Evolutionary conservation across 2,888 invertebrate species (phyloP).

Genomic region (Polydrusus cervinus): DNA sequence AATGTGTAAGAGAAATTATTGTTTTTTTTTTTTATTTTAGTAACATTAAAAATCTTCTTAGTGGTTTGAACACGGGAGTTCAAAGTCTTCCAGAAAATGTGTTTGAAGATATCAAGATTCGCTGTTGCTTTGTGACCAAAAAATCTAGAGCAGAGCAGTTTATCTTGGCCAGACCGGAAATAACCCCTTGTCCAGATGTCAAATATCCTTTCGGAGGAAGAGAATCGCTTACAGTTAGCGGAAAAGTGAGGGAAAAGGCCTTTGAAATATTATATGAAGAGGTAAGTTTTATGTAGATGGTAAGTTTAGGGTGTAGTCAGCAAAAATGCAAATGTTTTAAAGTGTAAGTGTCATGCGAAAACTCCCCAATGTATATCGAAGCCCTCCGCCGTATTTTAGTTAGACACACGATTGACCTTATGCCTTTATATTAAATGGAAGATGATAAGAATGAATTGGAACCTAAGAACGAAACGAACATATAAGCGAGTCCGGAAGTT

Average conservation of each 20-base stretch:
- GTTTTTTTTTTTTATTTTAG: slow-evolving; percentile 56
- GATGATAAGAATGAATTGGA: too few species aligned
- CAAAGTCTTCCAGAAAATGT: slow-evolving; percentile 73
- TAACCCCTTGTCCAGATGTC: slow-evolving; percentile 76
- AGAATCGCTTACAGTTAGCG: slow-evolving; percentile 78
- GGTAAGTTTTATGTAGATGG: slow-evolving; percentile 44
- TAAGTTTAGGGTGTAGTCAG: not conserved
- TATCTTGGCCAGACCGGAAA: slow-evolving; percentile 69
- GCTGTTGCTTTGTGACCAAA: slow-evolving; percentile 91
- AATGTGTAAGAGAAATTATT: not conserved
- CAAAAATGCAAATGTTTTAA: too few species aligned
- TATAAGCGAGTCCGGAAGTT: too few species aligned
- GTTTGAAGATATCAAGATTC: slow-evolving; percentile 87
- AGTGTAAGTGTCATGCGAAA: too few species aligned
- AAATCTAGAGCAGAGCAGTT: slow-evolving; percentile 79
- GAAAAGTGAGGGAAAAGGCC: slow-evolving; percentile 84
- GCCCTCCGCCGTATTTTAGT: too few species aligned
- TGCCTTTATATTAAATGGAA: too few species aligned
- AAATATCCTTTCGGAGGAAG: slow-evolving; percentile 80
- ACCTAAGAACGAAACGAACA: too few species aligned
- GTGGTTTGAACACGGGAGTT: slow-evolving; percentile 71
- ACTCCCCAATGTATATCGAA: too few species aligned
- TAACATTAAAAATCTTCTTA: slow-evolving; percentile 69
- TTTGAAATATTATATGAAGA: slow-evolving; percentile 90
- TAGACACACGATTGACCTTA: too few species aligned